phyloP scores from a whole-genome alignment of 2,797 vertebrate genomes.

The Onychomys torridus region DNA sequence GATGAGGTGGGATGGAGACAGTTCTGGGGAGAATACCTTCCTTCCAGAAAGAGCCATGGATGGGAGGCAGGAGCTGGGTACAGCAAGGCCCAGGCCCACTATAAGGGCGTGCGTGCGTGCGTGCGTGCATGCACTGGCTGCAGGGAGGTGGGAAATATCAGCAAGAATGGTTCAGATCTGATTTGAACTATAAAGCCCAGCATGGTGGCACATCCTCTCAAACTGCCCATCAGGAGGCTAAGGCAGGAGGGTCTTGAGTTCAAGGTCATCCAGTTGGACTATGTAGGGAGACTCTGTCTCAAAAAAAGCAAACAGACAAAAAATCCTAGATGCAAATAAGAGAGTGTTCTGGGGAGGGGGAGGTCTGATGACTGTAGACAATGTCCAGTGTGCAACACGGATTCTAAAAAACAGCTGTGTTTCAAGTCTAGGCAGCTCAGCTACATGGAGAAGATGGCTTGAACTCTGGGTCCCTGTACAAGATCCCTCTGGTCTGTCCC shows the following conservation, averaged over 20 bases:
- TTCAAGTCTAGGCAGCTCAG: neutral
- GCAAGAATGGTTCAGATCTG: neutral
- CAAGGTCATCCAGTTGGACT: neutral
- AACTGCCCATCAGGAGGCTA: neutral
- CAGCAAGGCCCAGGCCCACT: neutral
- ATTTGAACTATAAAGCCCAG: too few species aligned
- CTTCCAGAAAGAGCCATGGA: neutral
- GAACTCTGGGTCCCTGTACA: neutral
- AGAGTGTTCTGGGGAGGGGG: accelerated
- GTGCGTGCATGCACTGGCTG: neutral
- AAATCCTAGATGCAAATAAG: accelerated
- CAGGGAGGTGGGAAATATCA: neutral
- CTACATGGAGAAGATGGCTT: neutral
- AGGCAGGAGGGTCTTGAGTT: neutral
- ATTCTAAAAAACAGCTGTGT: accelerated
- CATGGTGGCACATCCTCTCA: neutral
- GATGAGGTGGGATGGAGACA: neutral
- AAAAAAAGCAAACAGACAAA: neutral
- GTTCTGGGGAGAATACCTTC: neutral
- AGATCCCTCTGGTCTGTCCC: too few species aligned
- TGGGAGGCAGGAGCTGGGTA: neutral
- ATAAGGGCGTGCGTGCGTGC: neutral
- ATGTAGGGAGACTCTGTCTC: neutral
- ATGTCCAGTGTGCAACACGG: accelerated
- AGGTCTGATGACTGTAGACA: accelerated